Evolutionary conservation across 2,113 vertebrate species (phyloP).

Genomic region (Cyanoramphus novaezelandiae): DNA sequence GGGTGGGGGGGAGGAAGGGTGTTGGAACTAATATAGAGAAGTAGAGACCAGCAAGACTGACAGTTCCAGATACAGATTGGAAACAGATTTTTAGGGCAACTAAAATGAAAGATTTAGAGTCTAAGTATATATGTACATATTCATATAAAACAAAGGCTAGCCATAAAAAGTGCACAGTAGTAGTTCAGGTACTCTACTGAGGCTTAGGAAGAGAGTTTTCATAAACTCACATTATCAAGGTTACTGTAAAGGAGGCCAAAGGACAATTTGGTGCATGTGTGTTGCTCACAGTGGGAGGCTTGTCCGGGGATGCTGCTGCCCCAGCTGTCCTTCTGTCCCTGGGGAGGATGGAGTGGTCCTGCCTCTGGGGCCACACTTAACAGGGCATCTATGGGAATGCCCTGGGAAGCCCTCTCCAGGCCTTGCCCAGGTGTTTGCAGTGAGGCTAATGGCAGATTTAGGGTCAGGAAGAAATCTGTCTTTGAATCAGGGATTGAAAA

Average conservation of each 20-base stretch:
- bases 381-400: rapidly evolving
- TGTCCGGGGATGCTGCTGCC: too few relatives aligned
- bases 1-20: background rate
- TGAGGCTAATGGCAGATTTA: background rate
- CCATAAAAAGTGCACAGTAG: background rate
- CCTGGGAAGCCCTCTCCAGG: background rate
- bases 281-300: background rate
- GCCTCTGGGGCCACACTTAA: rapidly evolving
- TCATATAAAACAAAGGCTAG: background rate
- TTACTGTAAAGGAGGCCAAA: background rate
- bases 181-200: background rate
- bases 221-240: background rate
- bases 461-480: background rate
- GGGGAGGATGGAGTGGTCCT: background rate
- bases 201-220: background rate
- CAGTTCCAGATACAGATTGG: background rate
- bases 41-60: background rate
- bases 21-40: background rate
- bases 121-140: background rate
- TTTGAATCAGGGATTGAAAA: background rate
- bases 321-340: background rate
- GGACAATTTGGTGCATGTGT: background rate
- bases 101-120: background rate
- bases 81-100: slow-evolving; percentile 26
- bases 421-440: background rate